phyloP scores from a whole-genome alignment of 2,888 invertebrate genomes.

The Noctua fimbriata region DNA sequence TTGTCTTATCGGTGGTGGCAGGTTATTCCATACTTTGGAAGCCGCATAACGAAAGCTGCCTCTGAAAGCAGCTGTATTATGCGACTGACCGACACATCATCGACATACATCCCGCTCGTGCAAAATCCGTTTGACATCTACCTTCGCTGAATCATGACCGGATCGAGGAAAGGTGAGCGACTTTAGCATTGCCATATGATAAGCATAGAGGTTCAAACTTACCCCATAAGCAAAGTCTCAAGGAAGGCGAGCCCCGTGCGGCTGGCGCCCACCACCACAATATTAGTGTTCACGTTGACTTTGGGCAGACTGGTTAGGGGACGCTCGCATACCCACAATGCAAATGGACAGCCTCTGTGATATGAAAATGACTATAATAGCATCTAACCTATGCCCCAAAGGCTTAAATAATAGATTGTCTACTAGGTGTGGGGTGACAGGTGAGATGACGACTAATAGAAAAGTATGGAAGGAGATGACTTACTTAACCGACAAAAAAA shows the following conservation, averaged over 20 bases:
- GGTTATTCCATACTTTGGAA: too few species aligned
- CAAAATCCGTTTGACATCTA: too few species aligned
- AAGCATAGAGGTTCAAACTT: conserved; percentile 42
- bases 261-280: conserved; percentile 92
- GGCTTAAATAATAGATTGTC: not conserved
- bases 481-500: not conserved
- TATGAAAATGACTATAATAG: not conserved
- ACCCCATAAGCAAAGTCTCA: conserved; percentile 91
- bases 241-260: conserved; percentile 91
- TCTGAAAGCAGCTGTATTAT: too few species aligned
- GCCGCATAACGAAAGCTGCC: too few species aligned
- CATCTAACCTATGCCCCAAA: not conserved
- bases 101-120: too few species aligned
- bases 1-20: too few species aligned
- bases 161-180: too few species aligned
- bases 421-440: not conserved
- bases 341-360: conserved; percentile 77
- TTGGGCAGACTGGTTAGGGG: conserved; percentile 87
- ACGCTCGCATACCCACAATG: conserved; percentile 90
- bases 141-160: too few species aligned
- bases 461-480: not conserved
- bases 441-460: not conserved
- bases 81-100: too few species aligned
- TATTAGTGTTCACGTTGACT: conserved; percentile 89
- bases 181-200: too few species aligned